A percentile compares a stretch with the other conserved stretches of the same genome.
These are phyloP conservation scores for Dendroctonus valens DNA, from an alignment of 1,140 invertebrate species.

Conservation along the genomic window DNA sequence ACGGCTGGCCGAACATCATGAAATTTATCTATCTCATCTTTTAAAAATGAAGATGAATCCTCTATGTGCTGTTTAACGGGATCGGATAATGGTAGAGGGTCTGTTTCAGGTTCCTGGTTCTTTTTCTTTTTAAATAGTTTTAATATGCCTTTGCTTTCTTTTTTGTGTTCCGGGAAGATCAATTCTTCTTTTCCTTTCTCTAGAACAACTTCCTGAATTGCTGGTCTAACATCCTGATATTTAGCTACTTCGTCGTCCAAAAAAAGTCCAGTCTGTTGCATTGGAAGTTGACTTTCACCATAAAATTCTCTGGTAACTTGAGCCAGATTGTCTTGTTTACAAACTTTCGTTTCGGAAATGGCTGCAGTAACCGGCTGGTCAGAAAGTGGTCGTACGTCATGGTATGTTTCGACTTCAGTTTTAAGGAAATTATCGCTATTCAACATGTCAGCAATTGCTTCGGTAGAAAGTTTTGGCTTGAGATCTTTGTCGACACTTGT, in stretches of 20 bases:
- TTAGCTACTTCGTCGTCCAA: too few species aligned
- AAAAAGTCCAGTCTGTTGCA: too few species aligned
- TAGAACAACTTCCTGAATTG: not conserved
- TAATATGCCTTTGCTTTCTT: conserved; percentile 26
- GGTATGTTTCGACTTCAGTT: conserved; percentile 37
- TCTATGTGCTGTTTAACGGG: conserved; percentile 10
- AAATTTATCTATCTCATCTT: conserved; percentile 30
- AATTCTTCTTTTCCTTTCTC: not conserved
- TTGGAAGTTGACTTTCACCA: too few species aligned
- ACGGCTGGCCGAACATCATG: conserved; percentile 34
- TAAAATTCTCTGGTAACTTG: too few species aligned
- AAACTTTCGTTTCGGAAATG: too few species aligned
- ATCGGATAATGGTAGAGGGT: conserved; percentile 2
- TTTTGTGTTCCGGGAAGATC: not conserved
- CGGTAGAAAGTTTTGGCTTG: conserved; percentile 33
- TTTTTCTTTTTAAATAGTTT: conserved; percentile 33
- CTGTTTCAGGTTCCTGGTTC: conserved; percentile 7
- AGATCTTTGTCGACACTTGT: conserved; percentile 14
- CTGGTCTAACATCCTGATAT: not conserved
- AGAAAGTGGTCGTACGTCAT: conserved; percentile 31
- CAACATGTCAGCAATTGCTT: conserved; percentile 36
- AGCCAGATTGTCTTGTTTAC: too few species aligned
- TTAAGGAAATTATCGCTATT: conserved; percentile 37
- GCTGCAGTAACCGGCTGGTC: too few species aligned
- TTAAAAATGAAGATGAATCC: conserved; percentile 22